Conservation (phyloP, 2,797 vertebrate genomes). For the Amniataba percoides region DNA sequence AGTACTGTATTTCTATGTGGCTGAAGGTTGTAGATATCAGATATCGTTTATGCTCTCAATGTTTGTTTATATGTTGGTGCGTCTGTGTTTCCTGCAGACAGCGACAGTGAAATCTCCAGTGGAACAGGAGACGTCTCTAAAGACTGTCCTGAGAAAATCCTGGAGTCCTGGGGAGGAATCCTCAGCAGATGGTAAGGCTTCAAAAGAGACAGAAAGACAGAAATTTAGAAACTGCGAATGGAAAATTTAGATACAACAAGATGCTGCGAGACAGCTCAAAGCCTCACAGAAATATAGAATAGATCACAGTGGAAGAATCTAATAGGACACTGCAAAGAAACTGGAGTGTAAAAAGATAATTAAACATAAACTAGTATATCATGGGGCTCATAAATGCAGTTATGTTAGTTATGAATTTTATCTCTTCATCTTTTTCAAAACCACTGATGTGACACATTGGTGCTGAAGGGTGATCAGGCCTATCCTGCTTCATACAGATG, state of each 20-base stretch:
- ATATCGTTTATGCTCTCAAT: neutral
- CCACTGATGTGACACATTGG: neutral
- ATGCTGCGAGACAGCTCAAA: neutral
- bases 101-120: constrained; percentile 97
- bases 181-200: constrained; percentile 92
- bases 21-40: neutral
- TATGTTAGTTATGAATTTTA: neutral
- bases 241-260: neutral
- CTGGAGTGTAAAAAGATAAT: neutral
- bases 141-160: constrained; percentile 98
- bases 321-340: neutral
- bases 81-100: constrained; percentile 85
- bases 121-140: constrained; percentile 99
- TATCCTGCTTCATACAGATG: neutral
- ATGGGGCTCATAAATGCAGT: neutral
- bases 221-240: neutral
- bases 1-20: neutral
- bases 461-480: neutral
- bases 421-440: constrained; percentile 11
- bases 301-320: neutral
- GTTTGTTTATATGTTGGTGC: neutral
- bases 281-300: neutral
- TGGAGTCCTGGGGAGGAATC: constrained; percentile 97
- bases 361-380: neutral
- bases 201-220: neutral